Evolutionary conservation across 2,797 vertebrate species (phyloP), one percentile per base, ranked within the genome.

Genomic region (Prionace glauca): DNA sequence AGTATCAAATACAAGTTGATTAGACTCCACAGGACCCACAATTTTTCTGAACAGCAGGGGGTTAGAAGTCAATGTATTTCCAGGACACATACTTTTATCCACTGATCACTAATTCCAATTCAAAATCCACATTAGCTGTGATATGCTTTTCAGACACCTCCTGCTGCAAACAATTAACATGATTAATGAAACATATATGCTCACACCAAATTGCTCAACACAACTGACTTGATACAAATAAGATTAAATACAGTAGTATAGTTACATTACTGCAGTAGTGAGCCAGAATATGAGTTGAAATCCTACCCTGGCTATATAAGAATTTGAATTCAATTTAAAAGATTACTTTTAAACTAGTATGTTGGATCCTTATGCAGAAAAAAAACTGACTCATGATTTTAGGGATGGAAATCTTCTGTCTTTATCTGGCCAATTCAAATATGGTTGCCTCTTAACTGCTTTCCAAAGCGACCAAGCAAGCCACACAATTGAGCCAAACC

Each of bases 91-190:
- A 72, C 7, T 95, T 74, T 74, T 95, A 74, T 20, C 93, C 74
- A 29, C 93, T 50, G 29, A 56, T 72, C 71, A 60, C 69, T 24
- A 95, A 77, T 56, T 72, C 50, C 45, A 74, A 74, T 95, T 16
- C 14, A 77, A 95, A 74, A 95, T 56, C 20, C 45, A 95, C 93
- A 74, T 72, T 56, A 32, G 26, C 67, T 95, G 7, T 56, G 45
- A 56, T 74, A 41, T 29, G 69, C 22, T 74, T 56, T 95, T n/a
- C 45, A 50, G 36, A 5, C 45, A 74, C 93, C 45, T 74, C 69
- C 69, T 95, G 93, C 71, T 95, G 93, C 93, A 77, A 95, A 60
- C 45, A 77, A 74, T 77, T 74, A 95, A 56, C 29, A 60, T 94
- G n/a, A n/a, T 62, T 91, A 92, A 45, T 94, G 1, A 94, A 72